phyloP scores from a whole-genome alignment of 1,140 invertebrate genomes.

The Helicoverpa armigera region DNA sequence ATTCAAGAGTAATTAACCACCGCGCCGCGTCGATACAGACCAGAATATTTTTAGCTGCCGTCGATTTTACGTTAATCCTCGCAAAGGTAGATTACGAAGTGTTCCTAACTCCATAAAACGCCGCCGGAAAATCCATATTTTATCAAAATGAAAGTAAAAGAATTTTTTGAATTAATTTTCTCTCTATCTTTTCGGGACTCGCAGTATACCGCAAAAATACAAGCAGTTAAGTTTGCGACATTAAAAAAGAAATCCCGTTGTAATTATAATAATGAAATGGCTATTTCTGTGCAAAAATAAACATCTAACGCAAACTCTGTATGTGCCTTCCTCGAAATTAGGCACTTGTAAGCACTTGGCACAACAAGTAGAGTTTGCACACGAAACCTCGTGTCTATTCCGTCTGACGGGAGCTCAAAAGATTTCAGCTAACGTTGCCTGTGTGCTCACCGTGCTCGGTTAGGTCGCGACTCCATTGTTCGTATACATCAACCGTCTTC shows the following conservation, averaged over 20 bases:
- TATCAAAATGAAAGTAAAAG: constrained; percentile 49
- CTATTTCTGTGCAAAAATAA: constrained; percentile 26
- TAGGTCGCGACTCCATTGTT: constrained; percentile 65
- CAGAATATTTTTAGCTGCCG: constrained; percentile 75
- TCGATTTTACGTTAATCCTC: constrained; percentile 74
- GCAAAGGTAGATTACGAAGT: constrained; percentile 73
- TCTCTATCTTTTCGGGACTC: constrained; percentile 28
- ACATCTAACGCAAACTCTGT: neutral
- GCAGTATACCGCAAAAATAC: constrained; percentile 13
- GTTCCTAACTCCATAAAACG: constrained; percentile 64
- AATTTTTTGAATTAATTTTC: constrained; percentile 49
- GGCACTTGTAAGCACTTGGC: constrained; percentile 56
- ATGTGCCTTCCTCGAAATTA: constrained; percentile 51
- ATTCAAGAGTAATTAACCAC: constrained; percentile 84
- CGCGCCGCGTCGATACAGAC: constrained; percentile 70
- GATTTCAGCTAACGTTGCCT: constrained; percentile 60
- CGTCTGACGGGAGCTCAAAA: constrained; percentile 66
- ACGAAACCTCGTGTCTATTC: constrained; percentile 63
- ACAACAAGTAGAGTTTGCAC: constrained; percentile 56
- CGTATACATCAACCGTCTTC: constrained; percentile 58
- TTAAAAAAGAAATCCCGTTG: constrained; percentile 1
- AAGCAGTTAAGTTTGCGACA: constrained; percentile 20
- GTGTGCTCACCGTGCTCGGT: constrained; percentile 59
- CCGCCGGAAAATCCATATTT: constrained; percentile 53
- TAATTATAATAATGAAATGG: constrained; percentile 17